Evolutionary conservation across 1,140 invertebrate species (phyloP).

Genomic region (Diorhabda elongata): DNA sequence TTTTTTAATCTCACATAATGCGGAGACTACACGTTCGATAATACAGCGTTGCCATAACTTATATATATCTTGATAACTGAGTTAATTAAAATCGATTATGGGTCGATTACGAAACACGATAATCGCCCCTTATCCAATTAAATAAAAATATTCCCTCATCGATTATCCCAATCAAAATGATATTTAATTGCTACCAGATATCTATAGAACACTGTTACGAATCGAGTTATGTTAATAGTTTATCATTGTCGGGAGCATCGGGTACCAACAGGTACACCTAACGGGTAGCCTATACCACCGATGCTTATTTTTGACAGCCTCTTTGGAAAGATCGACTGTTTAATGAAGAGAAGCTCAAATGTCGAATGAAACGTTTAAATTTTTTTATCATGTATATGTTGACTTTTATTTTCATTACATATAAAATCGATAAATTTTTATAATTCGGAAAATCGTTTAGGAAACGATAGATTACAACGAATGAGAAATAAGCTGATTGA

Average conservation of each 20-base stretch:
- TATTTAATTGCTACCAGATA: slow-evolving; percentile 2
- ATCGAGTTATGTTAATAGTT: slow-evolving; percentile 1
- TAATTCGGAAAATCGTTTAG: too few relatives aligned
- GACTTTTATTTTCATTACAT: too few relatives aligned
- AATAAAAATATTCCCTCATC: neutral
- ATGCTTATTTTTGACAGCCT: neutral
- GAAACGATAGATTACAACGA: too few relatives aligned
- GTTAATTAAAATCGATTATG: neutral
- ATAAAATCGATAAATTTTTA: too few relatives aligned
- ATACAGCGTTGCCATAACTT: too few relatives aligned
- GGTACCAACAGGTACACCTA: neutral
- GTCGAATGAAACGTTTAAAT: too few relatives aligned
- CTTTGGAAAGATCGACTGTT: neutral
- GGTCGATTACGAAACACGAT: neutral
- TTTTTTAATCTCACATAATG: too few relatives aligned
- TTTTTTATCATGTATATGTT: too few relatives aligned
- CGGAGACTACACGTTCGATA: too few relatives aligned
- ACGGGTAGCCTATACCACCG: neutral
- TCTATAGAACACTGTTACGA: neutral
- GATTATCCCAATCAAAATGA: neutral
- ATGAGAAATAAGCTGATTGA: too few relatives aligned
- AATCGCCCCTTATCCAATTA: neutral
- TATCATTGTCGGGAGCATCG: neutral
- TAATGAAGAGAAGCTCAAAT: too few relatives aligned
- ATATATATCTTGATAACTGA: neutral